Percentiles rank a stretch among this genome's conserved stretches.
Evolutionary conservation across 2,888 invertebrate species (phyloP).

Genomic region (Pristionchus maxplancki): DNA sequence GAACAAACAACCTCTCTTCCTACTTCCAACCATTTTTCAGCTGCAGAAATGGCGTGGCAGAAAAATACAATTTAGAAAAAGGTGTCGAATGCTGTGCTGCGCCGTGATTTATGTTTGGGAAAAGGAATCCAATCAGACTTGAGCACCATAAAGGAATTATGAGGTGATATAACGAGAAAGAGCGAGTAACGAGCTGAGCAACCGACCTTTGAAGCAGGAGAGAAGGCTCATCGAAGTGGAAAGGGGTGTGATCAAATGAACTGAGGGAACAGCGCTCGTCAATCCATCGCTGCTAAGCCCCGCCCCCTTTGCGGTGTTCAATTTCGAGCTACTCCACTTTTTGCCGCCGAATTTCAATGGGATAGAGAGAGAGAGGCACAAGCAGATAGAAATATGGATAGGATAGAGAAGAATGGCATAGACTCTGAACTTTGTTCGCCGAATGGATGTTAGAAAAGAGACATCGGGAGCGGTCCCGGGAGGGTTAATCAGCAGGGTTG

Average conservation of each 20-base stretch:
- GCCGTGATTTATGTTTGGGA: neutral
- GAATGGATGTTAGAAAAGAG: neutral
- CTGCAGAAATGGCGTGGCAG: neutral
- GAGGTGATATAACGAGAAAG: neutral
- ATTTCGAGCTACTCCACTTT: conserved; percentile 34
- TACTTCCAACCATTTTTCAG: neutral
- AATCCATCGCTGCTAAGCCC: neutral
- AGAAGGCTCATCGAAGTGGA: conserved; percentile 1
- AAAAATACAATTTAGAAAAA: neutral
- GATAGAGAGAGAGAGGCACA: neutral
- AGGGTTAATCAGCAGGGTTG: neutral
- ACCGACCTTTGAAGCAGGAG: conserved; percentile 35
- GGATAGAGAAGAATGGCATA: neutral
- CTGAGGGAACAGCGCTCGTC: neutral
- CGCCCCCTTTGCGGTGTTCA: conserved; percentile 27
- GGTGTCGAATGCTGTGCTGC: neutral
- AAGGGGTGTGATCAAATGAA: neutral
- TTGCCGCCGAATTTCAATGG: conserved; percentile 8
- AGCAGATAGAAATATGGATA: neutral
- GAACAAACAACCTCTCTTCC: neutral
- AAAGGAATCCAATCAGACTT: neutral
- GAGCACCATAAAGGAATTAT: neutral
- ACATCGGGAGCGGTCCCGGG: neutral
- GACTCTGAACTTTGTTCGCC: neutral
- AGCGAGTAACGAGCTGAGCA: neutral